Base-by-base conservation (phyloP, 2,888 invertebrate species). In the Sabatieria punctata region DNA sequence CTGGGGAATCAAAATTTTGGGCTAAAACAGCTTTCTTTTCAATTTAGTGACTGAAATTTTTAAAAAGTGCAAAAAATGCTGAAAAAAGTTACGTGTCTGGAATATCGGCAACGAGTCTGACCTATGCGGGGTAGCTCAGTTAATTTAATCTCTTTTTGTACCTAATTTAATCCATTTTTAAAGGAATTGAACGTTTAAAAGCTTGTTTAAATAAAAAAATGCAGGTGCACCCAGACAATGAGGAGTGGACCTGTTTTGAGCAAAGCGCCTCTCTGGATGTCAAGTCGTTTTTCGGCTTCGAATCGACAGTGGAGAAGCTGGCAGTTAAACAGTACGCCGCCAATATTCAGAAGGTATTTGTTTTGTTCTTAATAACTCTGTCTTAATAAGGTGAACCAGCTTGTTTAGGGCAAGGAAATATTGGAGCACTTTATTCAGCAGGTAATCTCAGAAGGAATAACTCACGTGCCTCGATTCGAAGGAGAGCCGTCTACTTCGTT, bases 181-280 rank as follows among this genome's bases (percentile, higher is more conserved):
- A n/a, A n/a, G n/a, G n/a, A n/a, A n/a, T n/a, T n/a, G n/a, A n/a
- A n/a, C n/a, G n/a, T n/a, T n/a, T n/a, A n/a, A n/a, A n/a, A n/a
- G n/a, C n/a, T n/a, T n/a, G n/a, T n/a, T n/a, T n/a, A n/a, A n/a
- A n/a, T n/a, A n/a, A n/a, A n/a, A n/a, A n/a, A 30, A 11, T 61
- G 4, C 63, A 85, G 85, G 80, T 85, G 15, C 88, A 89, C 70
- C 85, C 88, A 1, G 89, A 91, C 61, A 89, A 91, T 68, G 69
- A 80, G 0, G 78, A 82, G 39, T 91, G 89, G 89, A 91, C 91
- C 1, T 89, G 89, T 64, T 91, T 91, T 71, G 89, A 91, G 68
- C 89, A 89, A 70, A 78, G 77, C 46, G 89, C 89, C 22, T 78
- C 79, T 56, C 74, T 91, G 49, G 89, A 89, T 68, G 85, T 91